These are phyloP conservation scores for Callionymus lyra DNA, from an alignment of 2,113 vertebrate species.

Conservation along the genomic window DNA sequence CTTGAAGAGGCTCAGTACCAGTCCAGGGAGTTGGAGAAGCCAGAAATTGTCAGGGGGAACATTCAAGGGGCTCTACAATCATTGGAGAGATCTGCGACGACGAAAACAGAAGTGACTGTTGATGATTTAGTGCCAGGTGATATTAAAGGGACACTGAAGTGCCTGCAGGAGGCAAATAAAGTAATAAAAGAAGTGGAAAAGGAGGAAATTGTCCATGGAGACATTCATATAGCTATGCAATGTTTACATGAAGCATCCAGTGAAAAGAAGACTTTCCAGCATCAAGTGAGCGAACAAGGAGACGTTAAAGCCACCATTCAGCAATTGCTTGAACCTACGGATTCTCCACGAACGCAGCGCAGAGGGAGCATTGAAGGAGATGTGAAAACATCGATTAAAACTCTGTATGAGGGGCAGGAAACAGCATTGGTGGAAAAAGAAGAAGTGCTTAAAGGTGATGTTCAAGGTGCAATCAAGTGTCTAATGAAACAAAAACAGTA, in stretches of 20 bases:
- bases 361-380: constrained; percentile 52
- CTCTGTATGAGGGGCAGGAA: constrained; percentile 55
- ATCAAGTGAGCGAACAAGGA: constrained; percentile 61
- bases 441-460: constrained; percentile 62
- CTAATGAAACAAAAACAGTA: constrained; percentile 70
- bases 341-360: constrained; percentile 50
- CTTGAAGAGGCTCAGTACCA: constrained; percentile 72
- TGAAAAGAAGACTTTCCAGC: constrained; percentile 61
- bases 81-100: constrained; percentile 72
- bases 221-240: constrained; percentile 57
- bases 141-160: constrained; percentile 73
- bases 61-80: constrained; percentile 74
- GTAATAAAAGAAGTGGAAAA: constrained; percentile 69
- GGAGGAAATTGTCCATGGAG: constrained; percentile 61
- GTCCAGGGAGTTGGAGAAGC: constrained; percentile 69
- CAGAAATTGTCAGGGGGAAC: constrained; percentile 69
- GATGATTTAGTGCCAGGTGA: constrained; percentile 75
- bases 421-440: constrained; percentile 56
- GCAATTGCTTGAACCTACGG: constrained; percentile 59
- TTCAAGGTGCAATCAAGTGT: constrained; percentile 67
- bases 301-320: constrained; percentile 66
- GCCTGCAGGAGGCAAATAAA: constrained; percentile 71
- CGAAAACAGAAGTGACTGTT: constrained; percentile 65
- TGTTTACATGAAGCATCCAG: constrained; percentile 58
- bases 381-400: constrained; percentile 65